phyloP scores from a whole-genome alignment of 2,113 vertebrate species.

The Rattus rattus region DNA sequence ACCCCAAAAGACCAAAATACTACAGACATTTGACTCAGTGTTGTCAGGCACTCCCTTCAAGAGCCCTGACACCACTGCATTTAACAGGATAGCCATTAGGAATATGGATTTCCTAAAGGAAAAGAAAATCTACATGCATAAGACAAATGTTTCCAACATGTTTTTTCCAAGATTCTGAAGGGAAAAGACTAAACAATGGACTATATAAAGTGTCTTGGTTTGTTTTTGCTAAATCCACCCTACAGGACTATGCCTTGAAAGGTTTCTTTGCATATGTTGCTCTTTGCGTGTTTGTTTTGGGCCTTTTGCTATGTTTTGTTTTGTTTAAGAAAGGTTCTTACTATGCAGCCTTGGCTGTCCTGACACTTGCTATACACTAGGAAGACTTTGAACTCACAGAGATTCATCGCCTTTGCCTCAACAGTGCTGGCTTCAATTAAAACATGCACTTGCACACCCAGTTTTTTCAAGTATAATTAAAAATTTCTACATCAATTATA shows the following conservation, averaged over 20 bases:
- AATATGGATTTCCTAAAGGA: conserved; percentile 19
- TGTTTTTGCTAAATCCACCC: neutral
- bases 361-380: neutral
- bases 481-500: conserved; percentile 24
- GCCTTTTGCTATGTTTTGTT: neutral
- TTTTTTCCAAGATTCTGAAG: conserved; percentile 26
- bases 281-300: neutral
- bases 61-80: neutral
- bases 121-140: conserved; percentile 49
- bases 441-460: neutral
- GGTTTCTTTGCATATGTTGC: neutral
- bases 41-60: neutral
- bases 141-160: conserved; percentile 35
- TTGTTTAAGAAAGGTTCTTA: neutral
- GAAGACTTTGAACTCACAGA: neutral
- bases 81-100: neutral
- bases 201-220: neutral
- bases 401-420: neutral
- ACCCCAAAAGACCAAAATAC: neutral
- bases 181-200: neutral
- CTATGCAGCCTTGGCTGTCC: neutral
- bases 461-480: neutral
- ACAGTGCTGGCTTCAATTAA: neutral
- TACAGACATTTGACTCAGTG: neutral
- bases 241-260: neutral